These are phyloP conservation scores for Shargacucullia verbasci DNA, from an alignment of 2,888 invertebrate species.

Conservation along the genomic window DNA sequence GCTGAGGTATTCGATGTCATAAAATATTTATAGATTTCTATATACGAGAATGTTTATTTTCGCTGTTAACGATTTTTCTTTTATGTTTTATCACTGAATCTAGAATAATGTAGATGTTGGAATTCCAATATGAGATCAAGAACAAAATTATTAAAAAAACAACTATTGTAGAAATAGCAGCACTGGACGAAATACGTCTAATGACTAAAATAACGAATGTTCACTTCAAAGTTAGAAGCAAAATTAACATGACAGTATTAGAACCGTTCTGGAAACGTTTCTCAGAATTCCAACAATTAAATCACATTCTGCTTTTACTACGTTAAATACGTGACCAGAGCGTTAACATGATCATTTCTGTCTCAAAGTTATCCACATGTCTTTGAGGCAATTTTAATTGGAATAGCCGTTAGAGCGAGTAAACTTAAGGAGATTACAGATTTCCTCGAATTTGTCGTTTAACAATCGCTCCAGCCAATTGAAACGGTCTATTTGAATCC, in stretches of 20 bases:
- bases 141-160: no score
- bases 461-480: no score
- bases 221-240: constrained; percentile 18
- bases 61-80: constrained; percentile 19
- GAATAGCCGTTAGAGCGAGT: no score
- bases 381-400: no score
- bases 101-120: no score
- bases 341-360: constrained; percentile 36
- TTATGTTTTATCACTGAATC: constrained; percentile 2
- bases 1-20: constrained; percentile 19
- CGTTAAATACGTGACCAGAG: constrained; percentile 11
- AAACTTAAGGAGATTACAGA: no score
- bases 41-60: constrained; percentile 17
- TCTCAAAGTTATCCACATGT: constrained; percentile 42
- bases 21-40: constrained; percentile 28
- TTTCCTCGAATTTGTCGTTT: no score
- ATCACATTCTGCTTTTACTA: constrained; percentile 24
- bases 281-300: constrained; percentile 31
- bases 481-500: no score
- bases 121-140: no score
- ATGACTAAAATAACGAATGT: constrained; percentile 11
- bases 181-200: neutral
- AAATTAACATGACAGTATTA: constrained; percentile 29
- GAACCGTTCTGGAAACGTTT: constrained; percentile 20
- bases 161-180: neutral